These are phyloP conservation scores for Cyprinodon tularosa DNA, from an alignment of 2,113 vertebrate species.

Conservation along the genomic window DNA sequence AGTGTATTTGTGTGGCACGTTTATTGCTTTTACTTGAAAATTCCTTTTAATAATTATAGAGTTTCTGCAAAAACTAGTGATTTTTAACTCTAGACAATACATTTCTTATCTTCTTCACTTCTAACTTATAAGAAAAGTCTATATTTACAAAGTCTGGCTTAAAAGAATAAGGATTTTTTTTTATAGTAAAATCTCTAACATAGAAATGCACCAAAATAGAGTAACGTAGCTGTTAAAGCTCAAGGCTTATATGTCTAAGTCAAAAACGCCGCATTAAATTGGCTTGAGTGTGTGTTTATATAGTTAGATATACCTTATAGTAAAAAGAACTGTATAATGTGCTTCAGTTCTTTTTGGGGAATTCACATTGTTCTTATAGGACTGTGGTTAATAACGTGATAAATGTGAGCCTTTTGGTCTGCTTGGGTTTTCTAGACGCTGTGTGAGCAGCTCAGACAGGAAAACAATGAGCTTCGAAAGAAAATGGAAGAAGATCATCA, in stretches of 20 bases:
- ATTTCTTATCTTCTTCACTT: not conserved
- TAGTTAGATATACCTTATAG: not conserved
- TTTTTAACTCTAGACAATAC: not conserved
- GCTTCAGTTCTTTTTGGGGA: not conserved
- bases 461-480: conserved; percentile 92
- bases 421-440: conserved; percentile 81
- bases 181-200: not conserved
- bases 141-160: not conserved
- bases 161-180: not conserved
- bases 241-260: not conserved
- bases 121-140: not conserved
- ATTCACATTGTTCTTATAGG: not conserved
- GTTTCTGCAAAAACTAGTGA: not conserved
- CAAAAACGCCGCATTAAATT: not conserved
- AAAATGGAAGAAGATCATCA: conserved; percentile 95
- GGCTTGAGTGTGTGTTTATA: not conserved
- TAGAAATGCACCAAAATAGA: not conserved
- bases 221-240: not conserved
- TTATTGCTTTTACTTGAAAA: not conserved
- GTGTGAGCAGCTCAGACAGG: conserved; percentile 93
- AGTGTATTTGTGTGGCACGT: not conserved
- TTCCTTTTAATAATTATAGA: not conserved
- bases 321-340: not conserved
- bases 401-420: too few relatives aligned
- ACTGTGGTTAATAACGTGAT: not conserved